These are phyloP conservation scores for Macaria liturata DNA, from an alignment of 2,888 invertebrate species.

Conservation along the genomic window DNA sequence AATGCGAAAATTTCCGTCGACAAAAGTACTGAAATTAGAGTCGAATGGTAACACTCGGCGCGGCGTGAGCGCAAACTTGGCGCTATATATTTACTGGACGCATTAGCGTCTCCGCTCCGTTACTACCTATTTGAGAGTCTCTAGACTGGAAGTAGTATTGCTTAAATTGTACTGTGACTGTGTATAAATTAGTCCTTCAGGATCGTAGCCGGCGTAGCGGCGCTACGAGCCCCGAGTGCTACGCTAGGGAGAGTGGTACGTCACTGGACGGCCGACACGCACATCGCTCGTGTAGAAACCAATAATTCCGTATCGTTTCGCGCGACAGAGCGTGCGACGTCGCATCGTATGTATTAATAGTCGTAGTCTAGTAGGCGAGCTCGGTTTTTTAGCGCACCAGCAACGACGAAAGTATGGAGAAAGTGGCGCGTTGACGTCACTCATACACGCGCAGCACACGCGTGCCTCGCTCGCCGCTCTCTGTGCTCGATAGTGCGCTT, in stretches of 20 bases:
- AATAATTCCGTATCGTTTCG: slow-evolving; percentile 71
- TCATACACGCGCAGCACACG: slow-evolving; percentile 71
- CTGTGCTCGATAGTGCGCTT: slow-evolving; percentile 65
- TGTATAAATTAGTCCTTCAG: neutral
- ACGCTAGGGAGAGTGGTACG: slow-evolving; percentile 49
- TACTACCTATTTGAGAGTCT: slow-evolving; percentile 18
- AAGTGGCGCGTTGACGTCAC: slow-evolving; percentile 82
- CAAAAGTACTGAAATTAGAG: slow-evolving; percentile 55
- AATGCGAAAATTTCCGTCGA: slow-evolving; percentile 55
- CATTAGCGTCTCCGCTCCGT: slow-evolving; percentile 43
- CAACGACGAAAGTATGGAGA: slow-evolving; percentile 82
- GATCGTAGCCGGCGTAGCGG: slow-evolving; percentile 20
- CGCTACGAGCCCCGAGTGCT: slow-evolving; percentile 7
- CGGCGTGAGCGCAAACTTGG: slow-evolving; percentile 43
- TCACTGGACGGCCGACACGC: slow-evolving; percentile 48
- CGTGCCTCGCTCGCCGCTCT: slow-evolving; percentile 61
- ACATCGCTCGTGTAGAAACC: slow-evolving; percentile 56
- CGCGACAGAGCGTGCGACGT: slow-evolving; percentile 71
- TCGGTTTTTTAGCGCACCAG: slow-evolving; percentile 77
- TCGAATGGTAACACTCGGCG: slow-evolving; percentile 39
- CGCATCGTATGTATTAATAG: slow-evolving; percentile 75
- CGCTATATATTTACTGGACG: slow-evolving; percentile 45
- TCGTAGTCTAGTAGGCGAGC: slow-evolving; percentile 71
- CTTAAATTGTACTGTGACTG: too few relatives aligned
- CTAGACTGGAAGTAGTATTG: slow-evolving; percentile 7